phyloP scores from a whole-genome alignment of 2,113 vertebrate genomes.

The Paramisgurnus dabryanus region DNA sequence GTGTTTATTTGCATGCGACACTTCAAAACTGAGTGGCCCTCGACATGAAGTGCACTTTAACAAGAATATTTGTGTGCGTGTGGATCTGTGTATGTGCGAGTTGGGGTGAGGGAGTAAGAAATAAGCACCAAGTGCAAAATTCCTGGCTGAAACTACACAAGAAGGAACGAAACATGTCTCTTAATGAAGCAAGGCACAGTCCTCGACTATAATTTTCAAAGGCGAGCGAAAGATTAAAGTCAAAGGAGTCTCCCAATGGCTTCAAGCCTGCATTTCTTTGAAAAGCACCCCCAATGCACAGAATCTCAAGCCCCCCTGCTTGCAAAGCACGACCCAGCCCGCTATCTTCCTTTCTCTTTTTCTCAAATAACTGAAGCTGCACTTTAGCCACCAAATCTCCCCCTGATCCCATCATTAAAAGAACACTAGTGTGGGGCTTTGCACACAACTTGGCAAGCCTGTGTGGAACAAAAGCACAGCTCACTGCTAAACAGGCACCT shows the following conservation, averaged over 20 bases:
- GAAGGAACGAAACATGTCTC: conserved; percentile 78
- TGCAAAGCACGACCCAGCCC: conserved; percentile 39
- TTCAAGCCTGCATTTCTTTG: conserved; percentile 80
- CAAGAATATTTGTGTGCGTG: conserved; percentile 30
- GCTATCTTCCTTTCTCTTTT: conserved; percentile 56
- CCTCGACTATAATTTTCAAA: conserved; percentile 84
- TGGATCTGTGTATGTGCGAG: conserved; percentile 36
- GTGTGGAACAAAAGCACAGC: conserved; percentile 68
- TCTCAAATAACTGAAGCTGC: conserved; percentile 73
- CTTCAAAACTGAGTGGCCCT: conserved; percentile 26
- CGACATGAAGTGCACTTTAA: conserved; percentile 44
- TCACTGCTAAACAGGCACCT: conserved; percentile 78
- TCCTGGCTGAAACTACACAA: conserved; percentile 82
- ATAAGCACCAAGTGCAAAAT: conserved; percentile 71
- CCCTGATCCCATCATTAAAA: conserved; percentile 81
- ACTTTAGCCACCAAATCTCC: conserved; percentile 79
- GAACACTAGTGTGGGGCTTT: conserved; percentile 70
- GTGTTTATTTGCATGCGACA: conserved; percentile 7
- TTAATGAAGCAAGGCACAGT: conserved; percentile 83
- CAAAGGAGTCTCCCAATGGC: conserved; percentile 85
- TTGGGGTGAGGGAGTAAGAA: conserved; percentile 62
- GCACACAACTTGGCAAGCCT: conserved; percentile 63
- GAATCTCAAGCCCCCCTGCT: conserved; percentile 60
- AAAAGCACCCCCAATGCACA: conserved; percentile 83
- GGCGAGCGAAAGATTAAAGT: conserved; percentile 82